These are phyloP conservation scores for Chaetogeoica ovagalla DNA, from an alignment of 2,888 invertebrate genomes.

Conservation along the genomic window DNA sequence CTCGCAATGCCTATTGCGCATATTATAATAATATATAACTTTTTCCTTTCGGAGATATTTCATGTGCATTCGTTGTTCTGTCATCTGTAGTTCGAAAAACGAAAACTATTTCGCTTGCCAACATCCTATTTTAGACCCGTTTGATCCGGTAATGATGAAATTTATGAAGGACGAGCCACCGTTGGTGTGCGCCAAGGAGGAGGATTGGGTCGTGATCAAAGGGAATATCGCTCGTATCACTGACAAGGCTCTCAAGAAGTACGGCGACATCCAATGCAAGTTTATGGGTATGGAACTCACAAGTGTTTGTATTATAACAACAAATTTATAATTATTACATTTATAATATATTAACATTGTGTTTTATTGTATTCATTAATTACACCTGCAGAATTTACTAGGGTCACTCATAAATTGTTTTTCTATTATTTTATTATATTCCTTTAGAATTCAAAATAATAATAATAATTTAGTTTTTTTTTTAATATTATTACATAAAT, in stretches of 20 bases:
- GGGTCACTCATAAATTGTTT: no score
- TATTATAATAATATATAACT: no score
- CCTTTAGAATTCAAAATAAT: no score
- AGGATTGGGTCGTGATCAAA: constrained; percentile 79
- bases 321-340: no score
- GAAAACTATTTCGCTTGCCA: constrained; percentile 61
- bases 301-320: no score
- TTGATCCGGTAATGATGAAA: constrained; percentile 73
- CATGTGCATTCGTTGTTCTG: neutral
- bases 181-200: constrained; percentile 68
- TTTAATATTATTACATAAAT: neutral
- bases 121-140: constrained; percentile 68
- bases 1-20: no score
- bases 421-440: no score
- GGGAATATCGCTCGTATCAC: constrained; percentile 67
- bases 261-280: constrained; percentile 62
- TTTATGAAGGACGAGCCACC: constrained; percentile 69
- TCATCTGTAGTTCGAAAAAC: neutral
- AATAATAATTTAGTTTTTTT: no score
- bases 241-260: constrained; percentile 60
- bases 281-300: constrained; percentile 63
- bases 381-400: no score
- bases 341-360: no score
- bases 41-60: neutral
- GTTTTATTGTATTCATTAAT: no score